A percentile compares a stretch with the other conserved stretches of the same genome.
Conservation (phyloP, 2,797 vertebrate species). For the Sebastes steindachneri region DNA sequence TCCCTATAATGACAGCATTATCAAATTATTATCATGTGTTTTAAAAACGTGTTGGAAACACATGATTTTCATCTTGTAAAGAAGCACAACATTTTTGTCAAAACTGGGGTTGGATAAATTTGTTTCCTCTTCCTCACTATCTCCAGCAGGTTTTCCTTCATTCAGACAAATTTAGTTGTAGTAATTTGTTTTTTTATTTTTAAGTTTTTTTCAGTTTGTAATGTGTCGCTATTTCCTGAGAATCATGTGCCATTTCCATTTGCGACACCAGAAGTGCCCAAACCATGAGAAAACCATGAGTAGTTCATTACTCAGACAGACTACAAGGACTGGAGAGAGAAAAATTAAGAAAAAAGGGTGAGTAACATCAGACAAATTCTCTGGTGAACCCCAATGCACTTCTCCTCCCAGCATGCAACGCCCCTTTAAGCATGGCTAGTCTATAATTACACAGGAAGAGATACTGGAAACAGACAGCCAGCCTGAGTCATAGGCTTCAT, state of each 20-base stretch:
- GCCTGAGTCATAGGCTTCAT: constrained; percentile 79
- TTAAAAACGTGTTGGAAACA: background rate
- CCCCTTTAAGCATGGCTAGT: constrained; percentile 77
- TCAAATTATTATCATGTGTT: background rate
- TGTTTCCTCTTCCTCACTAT: background rate
- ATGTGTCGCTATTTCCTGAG: background rate
- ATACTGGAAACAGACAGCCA: constrained; percentile 78
- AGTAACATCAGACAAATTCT: constrained; percentile 80
- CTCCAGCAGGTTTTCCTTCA: background rate
- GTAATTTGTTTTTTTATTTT: background rate
- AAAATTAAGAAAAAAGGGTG: constrained; percentile 67
- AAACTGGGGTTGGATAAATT: background rate
- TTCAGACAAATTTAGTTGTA: background rate
- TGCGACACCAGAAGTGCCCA: background rate
- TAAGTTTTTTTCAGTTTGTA: background rate
- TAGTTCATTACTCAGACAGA: constrained; percentile 40
- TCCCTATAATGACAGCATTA: background rate
- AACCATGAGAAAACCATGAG: constrained; percentile 27
- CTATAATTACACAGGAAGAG: constrained; percentile 86
- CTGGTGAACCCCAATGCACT: constrained; percentile 70
- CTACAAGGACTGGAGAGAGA: constrained; percentile 33
- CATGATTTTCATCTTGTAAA: background rate
- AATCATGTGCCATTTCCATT: background rate
- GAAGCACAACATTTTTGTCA: background rate
- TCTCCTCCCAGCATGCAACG: constrained; percentile 74